phyloP scores from a whole-genome alignment of 2,797 vertebrate genomes.

The Bovichtus diacanthus region DNA sequence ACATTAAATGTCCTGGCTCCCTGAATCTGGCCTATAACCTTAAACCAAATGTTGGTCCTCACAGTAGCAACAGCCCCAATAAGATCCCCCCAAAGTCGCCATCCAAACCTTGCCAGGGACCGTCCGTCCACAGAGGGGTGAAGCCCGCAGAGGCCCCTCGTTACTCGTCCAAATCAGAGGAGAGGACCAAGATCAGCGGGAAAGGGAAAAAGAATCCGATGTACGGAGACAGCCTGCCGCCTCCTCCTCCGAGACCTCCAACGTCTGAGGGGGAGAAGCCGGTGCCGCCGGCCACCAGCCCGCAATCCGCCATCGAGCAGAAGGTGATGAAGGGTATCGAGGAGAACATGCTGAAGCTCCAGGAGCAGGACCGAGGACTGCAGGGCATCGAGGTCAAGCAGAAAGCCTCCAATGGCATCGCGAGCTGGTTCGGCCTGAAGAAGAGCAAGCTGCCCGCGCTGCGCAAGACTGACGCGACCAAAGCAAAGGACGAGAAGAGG shows the following conservation, averaged over 20 bases:
- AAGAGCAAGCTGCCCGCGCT: slow-evolving; percentile 95
- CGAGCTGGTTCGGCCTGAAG: slow-evolving; percentile 96
- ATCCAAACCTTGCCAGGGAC: slow-evolving; percentile 85
- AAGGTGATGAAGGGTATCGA: slow-evolving; percentile 99
- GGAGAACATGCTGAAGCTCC: slow-evolving; percentile 94
- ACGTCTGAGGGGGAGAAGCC: slow-evolving; percentile 72
- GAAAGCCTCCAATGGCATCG: slow-evolving; percentile 91
- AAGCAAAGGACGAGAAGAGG: slow-evolving; percentile 88
- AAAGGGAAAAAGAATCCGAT: slow-evolving; percentile 84
- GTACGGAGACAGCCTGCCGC: slow-evolving; percentile 82
- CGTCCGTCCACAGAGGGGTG: slow-evolving; percentile 73
- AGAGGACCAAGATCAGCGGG: slow-evolving; percentile 83
- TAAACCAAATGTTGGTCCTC: slow-evolving; percentile 82
- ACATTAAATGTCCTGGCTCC: slow-evolving; percentile 86
- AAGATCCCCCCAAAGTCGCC: slow-evolving; percentile 92
- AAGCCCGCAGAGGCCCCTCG: slow-evolving; percentile 78
- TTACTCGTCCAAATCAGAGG: slow-evolving; percentile 86
- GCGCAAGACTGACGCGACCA: slow-evolving; percentile 87
- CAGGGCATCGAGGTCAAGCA: slow-evolving; percentile 88
- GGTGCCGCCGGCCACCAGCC: slow-evolving; percentile 64
- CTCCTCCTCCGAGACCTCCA: slow-evolving; percentile 74
- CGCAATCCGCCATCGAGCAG: slow-evolving; percentile 94
- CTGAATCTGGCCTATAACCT: slow-evolving; percentile 83
- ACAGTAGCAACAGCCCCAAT: slow-evolving; percentile 88
- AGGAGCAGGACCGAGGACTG: slow-evolving; percentile 89